Evolutionary conservation across 2,888 invertebrate species (phyloP), one percentile per base, ranked within the genome.

Genomic region (Gonocerus acuteangulatus): DNA sequence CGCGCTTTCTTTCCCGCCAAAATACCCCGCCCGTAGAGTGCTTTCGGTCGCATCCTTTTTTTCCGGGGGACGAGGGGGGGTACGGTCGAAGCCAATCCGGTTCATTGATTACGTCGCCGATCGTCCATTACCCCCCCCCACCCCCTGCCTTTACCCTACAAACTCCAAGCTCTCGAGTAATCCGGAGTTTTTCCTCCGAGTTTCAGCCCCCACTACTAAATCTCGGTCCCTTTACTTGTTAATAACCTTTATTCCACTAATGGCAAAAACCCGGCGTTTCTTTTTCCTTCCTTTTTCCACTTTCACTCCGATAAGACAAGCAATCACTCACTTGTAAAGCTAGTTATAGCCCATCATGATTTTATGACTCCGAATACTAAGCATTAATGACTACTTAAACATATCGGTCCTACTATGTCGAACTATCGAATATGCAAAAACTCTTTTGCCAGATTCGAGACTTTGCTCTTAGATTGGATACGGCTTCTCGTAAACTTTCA

Each of bases 21-120:
- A 27, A 27, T 6, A 6, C 4, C 27, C 9, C 9, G 27, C 27
- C 9, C 4, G 27, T 4, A 27, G 27, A 27, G 27, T 27, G 27
- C 27, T 27, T 27, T 27, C 9, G 27, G 27, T 27, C 4, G 27
- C 4, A 27, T 6, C 27, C 27, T 27, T 39, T 39, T 39, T 39
- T 39, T n/a, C 39, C 39, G 15, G 3, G 39, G 32, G 32, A 6
- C 32, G n/a, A n/a, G n/a, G n/a, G n/a, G n/a, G n/a, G n/a, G n/a
- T n/a, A n/a, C 27, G 39, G 39, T 15, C 13, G 7, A 3, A 39
- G 39, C 39, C 39, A 39, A 11, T 39, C 39, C 7, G 39, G n/a
- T 39, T 39, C 39, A 39, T 39, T 39, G 39, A 39, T 39, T 39
- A 39, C 39, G 39, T 39, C 39, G 39, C 39, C 39, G 39, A 39